Conservation (phyloP, 2,888 invertebrate genomes). For the Eupithecia centaureata region DNA sequence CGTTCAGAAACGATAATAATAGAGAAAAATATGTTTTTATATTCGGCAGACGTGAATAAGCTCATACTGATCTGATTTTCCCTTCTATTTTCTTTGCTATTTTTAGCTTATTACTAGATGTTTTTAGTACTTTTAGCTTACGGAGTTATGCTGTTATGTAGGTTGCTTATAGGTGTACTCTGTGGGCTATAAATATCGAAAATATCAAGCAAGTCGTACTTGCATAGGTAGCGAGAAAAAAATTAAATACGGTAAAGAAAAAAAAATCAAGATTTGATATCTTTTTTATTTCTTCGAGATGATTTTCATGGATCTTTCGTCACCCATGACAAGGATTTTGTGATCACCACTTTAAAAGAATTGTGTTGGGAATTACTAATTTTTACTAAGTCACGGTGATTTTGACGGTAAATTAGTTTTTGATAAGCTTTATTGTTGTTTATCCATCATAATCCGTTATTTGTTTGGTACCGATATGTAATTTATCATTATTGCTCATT, state of each 20-base stretch:
- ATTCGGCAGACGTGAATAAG: conserved; percentile 38
- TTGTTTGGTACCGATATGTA: background rate
- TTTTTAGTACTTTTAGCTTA: background rate
- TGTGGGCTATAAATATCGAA: too few relatives aligned
- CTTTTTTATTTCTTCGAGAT: too few relatives aligned
- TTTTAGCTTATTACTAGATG: background rate
- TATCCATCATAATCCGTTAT: background rate
- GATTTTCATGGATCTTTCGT: too few relatives aligned
- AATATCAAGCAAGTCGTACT: too few relatives aligned
- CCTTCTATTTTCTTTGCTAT: conserved; percentile 28
- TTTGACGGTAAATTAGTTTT: background rate
- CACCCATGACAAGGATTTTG: too few relatives aligned
- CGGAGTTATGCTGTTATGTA: background rate
- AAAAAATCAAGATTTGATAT: too few relatives aligned
- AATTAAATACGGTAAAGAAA: too few relatives aligned
- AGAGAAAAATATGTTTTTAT: conserved; percentile 44
- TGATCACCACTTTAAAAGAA: too few relatives aligned
- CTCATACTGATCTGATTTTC: conserved; percentile 31
- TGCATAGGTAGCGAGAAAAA: too few relatives aligned
- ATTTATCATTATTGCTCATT: background rate
- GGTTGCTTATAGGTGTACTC: background rate
- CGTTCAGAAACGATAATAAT: conserved; percentile 38
- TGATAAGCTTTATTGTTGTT: background rate
- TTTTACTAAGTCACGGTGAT: background rate
- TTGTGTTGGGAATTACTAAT: too few relatives aligned